Evolutionary conservation across 2,113 vertebrate species (phyloP), one percentile per base, ranked within the genome.

Genomic region (Dicentrarchus labrax): DNA sequence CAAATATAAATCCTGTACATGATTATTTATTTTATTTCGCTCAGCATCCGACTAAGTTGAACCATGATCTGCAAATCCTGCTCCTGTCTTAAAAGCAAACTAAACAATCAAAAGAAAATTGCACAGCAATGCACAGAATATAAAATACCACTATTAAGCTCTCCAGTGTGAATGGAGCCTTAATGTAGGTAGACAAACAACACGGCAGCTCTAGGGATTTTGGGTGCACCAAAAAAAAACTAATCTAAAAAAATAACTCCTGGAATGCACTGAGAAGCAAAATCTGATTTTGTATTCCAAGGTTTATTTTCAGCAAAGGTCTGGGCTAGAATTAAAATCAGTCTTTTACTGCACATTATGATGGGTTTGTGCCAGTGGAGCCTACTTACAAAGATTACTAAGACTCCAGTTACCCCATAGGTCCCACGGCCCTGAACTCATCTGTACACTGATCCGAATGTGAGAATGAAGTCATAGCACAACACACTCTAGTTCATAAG

Each of bases 381-480:
- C 65, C 24, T 19, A 16, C 54, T 64, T 21, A 22, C 51, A 43
- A 7, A n/a, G 19, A 41, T 60, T 51, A 50, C 56, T 51, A 30
- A 21, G 16, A 36, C 57, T 54, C 38, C 21, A 30, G 59, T 21
- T 8, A 67, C 15, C 57, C 16, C 41, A 57, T 48, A 84, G 48
- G 30, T 73, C 47, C 62, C 17, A 16, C 47, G 12, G 53, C 47
- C 66, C 38, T 45, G 0, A 77, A 80, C 51, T 67, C 21, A 71
- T 59, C 70, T 59, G 36, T 57, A 41, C 64, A 41, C 66, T 21
- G 43, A 78, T 48, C 21, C 10, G 17, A 82, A 76, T 67, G 39
- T 76, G 45, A 72, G 50, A 72, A 41, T 39, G n/a, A 66, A 60
- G 30, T 54, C 82, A 51, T 15, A 24, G 19, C 39, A 39, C 30